phyloP scores from a whole-genome alignment of 2,797 vertebrate species.

The Periophthalmus magnuspinnatus region DNA sequence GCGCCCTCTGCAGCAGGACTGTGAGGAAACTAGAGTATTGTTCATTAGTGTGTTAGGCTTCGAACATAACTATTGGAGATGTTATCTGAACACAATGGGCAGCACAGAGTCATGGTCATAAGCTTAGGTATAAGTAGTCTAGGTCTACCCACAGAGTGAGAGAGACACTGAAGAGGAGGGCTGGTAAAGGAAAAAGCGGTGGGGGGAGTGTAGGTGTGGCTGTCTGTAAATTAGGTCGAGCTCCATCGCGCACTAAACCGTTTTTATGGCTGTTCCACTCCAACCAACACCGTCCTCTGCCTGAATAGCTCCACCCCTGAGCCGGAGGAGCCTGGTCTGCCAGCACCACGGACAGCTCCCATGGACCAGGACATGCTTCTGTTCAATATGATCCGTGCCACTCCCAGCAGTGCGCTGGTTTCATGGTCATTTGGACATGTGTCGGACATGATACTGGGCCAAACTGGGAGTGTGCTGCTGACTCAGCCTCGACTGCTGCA shows the following conservation, averaged over 20 bases:
- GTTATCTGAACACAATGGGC: background rate
- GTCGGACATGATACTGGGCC: conserved; percentile 61
- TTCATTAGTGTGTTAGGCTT: background rate
- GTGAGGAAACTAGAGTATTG: background rate
- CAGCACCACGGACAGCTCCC: conserved; percentile 57
- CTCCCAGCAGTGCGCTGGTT: background rate
- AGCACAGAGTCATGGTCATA: background rate
- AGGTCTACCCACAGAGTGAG: conserved; percentile 42
- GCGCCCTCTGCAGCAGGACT: background rate
- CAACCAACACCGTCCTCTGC: background rate
- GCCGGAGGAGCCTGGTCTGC: conserved; percentile 3
- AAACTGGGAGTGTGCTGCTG: conserved; percentile 80
- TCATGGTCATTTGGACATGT: conserved; percentile 32
- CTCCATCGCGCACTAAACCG: conserved; percentile 30
- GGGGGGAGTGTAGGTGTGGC: conserved; percentile 58
- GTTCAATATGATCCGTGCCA: background rate
- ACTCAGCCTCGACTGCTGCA: conserved; percentile 82
- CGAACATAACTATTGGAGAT: background rate
- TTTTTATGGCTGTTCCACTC: conserved; percentile 9
- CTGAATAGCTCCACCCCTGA: conserved; percentile 30
- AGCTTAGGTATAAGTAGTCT: conserved; percentile 37
- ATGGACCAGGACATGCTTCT: background rate
- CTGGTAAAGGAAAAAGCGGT: conserved; percentile 11
- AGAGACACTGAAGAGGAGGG: conserved; percentile 27
- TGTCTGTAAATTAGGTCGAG: conserved; percentile 64